phyloP scores from a whole-genome alignment of 2,888 invertebrate genomes.

The Coleophora deauratella region DNA sequence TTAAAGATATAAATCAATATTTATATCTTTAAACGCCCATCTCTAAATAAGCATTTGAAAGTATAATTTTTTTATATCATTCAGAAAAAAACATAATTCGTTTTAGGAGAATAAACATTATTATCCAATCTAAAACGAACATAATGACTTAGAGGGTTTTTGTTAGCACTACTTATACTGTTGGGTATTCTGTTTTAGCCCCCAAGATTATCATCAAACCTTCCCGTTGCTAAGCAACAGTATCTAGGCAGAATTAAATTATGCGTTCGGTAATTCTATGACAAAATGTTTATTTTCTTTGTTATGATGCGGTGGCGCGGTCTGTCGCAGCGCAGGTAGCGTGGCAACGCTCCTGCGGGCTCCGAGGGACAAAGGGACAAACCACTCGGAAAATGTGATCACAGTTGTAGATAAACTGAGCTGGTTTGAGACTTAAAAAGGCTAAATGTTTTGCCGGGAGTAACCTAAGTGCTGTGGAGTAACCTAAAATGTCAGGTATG shows the following conservation, averaged over 20 bases:
- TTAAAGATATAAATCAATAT: no score
- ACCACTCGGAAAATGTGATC: slow-evolving; percentile 11
- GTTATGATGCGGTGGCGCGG: slow-evolving; percentile 35
- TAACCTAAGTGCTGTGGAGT: neutral
- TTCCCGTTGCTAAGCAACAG: slow-evolving; percentile 43
- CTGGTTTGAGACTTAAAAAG: neutral
- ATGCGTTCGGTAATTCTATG: slow-evolving; percentile 22
- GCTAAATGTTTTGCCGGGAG: neutral
- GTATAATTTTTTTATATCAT: no score
- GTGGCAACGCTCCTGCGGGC: slow-evolving; percentile 42
- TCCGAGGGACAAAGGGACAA: slow-evolving; percentile 26
- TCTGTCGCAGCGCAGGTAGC: slow-evolving; percentile 60
- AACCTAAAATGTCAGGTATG: slow-evolving; percentile 1
- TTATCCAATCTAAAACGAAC: no score
- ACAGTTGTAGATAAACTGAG: neutral
- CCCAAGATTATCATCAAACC: no score
- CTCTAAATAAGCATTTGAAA: no score
- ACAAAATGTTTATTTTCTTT: slow-evolving; percentile 30
- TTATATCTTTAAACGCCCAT: no score
- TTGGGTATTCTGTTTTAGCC: no score
- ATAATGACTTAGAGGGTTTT: no score
- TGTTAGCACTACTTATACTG: no score
- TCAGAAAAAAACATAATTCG: no score
- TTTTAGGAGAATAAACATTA: no score
- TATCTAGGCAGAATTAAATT: slow-evolving; percentile 23